Percentiles rank a stretch among this genome's conserved stretches.
Evolutionary conservation across 2,888 invertebrate species (phyloP).

Genomic region (Cephus sareptanus): DNA sequence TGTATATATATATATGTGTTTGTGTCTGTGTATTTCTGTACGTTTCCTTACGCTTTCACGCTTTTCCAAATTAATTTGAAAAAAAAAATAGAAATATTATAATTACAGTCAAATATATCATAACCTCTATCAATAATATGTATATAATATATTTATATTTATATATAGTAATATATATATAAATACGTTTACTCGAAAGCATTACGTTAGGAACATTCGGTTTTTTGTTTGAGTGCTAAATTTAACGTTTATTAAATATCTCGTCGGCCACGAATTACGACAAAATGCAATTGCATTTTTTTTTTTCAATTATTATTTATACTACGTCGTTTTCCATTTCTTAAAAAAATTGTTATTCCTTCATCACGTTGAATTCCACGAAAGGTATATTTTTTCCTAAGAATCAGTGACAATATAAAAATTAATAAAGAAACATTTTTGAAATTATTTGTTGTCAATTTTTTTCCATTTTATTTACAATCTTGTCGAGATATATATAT

Average conservation of each 20-base stretch:
- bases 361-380: background rate
- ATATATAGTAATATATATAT: conserved; percentile 22
- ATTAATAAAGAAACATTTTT: conserved; percentile 1
- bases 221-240: conserved; percentile 35
- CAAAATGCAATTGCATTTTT: conserved; percentile 1
- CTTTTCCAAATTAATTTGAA: conserved; percentile 13
- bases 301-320: background rate
- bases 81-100: conserved; percentile 23
- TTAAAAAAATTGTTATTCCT: too few species aligned
- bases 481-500: conserved; percentile 18
- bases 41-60: background rate
- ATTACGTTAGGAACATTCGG: conserved; percentile 51
- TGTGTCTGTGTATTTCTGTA: background rate
- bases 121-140: conserved; percentile 32
- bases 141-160: conserved; percentile 28
- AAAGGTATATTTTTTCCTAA: background rate
- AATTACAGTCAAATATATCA: conserved; percentile 34
- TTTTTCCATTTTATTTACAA: conserved; percentile 27
- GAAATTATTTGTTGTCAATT: background rate
- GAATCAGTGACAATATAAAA: background rate
- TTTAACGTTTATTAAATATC: conserved; percentile 26
- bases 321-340: background rate
- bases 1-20: background rate
- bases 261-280: background rate
- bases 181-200: conserved; percentile 42